Evolutionary conservation across 2,113 vertebrate genomes (phyloP).

Genomic region (Xenopus borealis): DNA sequence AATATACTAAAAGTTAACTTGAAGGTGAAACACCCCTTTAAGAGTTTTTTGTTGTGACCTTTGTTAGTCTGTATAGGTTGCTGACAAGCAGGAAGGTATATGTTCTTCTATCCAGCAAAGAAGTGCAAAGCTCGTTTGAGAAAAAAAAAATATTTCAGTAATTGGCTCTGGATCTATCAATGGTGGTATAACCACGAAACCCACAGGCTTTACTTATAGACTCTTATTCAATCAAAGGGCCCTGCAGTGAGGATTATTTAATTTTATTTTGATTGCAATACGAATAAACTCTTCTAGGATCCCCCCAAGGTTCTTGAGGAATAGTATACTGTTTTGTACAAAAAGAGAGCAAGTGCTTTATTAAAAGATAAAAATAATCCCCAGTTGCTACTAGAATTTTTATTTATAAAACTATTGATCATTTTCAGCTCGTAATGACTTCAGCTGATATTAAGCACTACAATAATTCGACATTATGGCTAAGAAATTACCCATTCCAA

Average conservation of each 20-base stretch:
- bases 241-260: conserved; percentile 16
- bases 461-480: too few relatives aligned
- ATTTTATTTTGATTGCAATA: conserved; percentile 36
- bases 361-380: conserved; percentile 11
- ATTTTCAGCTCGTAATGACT: neutral
- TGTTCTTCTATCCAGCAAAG: neutral
- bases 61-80: neutral
- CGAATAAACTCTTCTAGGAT: conserved; percentile 9
- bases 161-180: conserved; percentile 34
- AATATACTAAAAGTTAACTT: too few relatives aligned
- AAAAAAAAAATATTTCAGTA: conserved; percentile 22
- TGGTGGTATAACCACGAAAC: conserved; percentile 20
- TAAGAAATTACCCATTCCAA: too few relatives aligned
- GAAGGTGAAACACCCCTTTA: too few relatives aligned
- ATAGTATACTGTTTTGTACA: neutral
- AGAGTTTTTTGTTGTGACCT: neutral
- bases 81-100: neutral
- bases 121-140: conserved; percentile 21
- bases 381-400: neutral
- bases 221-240: conserved; percentile 5
- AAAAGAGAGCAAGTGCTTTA: neutral
- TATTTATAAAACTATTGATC: neutral
- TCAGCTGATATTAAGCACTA: too few relatives aligned
- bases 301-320: conserved; percentile 21
- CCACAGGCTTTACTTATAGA: conserved; percentile 14